Base-by-base conservation (phyloP, 92 coral and sea anemone genomes). In the Scolanthus callimorphus region DNA sequence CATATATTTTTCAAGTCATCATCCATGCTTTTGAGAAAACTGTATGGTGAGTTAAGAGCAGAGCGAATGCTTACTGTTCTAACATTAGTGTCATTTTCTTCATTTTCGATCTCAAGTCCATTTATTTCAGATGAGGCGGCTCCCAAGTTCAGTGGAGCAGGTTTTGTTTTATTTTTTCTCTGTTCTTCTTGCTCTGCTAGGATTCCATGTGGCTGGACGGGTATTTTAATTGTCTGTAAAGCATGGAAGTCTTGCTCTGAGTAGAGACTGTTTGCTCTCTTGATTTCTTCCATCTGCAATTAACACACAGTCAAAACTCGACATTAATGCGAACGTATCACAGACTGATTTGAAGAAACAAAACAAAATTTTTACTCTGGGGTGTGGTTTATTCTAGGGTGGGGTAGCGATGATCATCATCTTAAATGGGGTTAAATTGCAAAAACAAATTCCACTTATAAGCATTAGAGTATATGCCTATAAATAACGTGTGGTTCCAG, bases 181-280 rank as follows among this genome's bases (percentile, higher is more conserved):
- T 81, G 80, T 63, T 77, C 84, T 19, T 56, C 61, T 43, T 76
- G 44, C 64, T 84, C 96, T 21, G 99, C 77, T 38, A 94, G 71
- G n/a, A 94, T 43, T 4, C 99, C 91, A 62, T 94, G 84, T 47
- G 92, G 88, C 52, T 86, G 85, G 34, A 94, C 82, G 12, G 99
- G 99, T 23, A 94, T 82, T 85, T 89, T 94, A 23, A 94, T 77
- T 26, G 65, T 86, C 61, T 83, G 84, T 50, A 94, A 57, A n/a
- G 97, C 99, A 68, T 84, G 69, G 63, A 94, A 94, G 67, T 94
- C 99, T 61, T 94, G 99, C n/a, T 84, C 97, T 31, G 80, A 74
- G 60, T 89, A 94, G n/a, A 94, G 65, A 56, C 78, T 89, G 59
- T 94, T 94, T 20, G 78, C 79, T 61, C 80, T 76, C 57, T 89